phyloP scores from a whole-genome alignment of 2,113 vertebrate species.

The Gobiocypris rarus region DNA sequence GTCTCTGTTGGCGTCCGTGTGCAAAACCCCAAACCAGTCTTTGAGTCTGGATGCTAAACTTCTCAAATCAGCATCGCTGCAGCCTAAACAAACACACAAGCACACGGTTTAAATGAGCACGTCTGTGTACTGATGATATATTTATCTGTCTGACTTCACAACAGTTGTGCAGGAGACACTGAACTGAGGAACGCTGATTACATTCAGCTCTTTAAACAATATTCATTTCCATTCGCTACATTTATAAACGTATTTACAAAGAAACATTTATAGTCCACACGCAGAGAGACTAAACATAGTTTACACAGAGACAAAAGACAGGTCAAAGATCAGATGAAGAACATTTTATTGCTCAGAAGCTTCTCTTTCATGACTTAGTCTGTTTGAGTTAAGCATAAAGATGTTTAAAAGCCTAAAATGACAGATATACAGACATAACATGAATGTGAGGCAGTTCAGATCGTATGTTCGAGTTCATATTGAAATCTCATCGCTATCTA shows the following conservation, averaged over 20 bases:
- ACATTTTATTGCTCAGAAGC: not conserved
- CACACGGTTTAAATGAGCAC: constrained; percentile 24
- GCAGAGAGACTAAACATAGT: not conserved
- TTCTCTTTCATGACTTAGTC: not conserved
- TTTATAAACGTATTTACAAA: not conserved
- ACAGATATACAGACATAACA: not conserved
- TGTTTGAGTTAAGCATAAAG: not conserved
- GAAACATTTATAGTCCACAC: not conserved
- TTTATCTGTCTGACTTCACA: not conserved
- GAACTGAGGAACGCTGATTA: not conserved
- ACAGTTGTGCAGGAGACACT: not conserved
- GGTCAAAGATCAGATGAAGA: not conserved
- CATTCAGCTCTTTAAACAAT: not conserved
- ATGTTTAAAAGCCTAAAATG: not conserved
- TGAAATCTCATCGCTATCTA: not conserved
- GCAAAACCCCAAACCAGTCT: constrained; percentile 94
- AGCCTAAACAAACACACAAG: constrained; percentile 74
- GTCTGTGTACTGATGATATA: not conserved
- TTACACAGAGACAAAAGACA: not conserved
- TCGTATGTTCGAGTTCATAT: not conserved
- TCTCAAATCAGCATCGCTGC: constrained; percentile 88
- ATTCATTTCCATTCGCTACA: not conserved
- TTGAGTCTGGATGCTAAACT: constrained; percentile 90
- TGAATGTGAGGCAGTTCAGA: not conserved
- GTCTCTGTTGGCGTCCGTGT: constrained; percentile 90